These are phyloP conservation scores for Ahaetulla prasina DNA, from an alignment of 2,113 vertebrate genomes.

Conservation along the genomic window DNA sequence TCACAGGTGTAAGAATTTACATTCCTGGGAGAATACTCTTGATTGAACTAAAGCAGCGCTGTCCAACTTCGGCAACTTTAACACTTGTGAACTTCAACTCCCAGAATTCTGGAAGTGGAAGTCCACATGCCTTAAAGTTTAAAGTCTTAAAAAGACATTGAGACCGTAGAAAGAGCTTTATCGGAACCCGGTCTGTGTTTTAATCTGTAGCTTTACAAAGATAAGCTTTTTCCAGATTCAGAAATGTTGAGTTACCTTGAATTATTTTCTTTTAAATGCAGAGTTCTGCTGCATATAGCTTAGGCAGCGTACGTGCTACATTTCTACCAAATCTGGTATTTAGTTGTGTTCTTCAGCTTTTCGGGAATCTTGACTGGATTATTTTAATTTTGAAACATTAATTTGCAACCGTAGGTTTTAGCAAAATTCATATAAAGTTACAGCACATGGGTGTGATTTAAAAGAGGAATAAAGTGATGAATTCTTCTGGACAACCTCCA, in stretches of 20 bases:
- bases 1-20: too few species aligned
- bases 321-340: background rate
- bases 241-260: background rate
- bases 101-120: too few species aligned
- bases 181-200: background rate
- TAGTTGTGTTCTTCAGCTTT: background rate
- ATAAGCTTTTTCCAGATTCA: background rate
- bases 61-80: too few species aligned
- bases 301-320: background rate
- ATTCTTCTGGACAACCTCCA: background rate
- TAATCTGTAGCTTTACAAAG: background rate
- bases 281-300: background rate
- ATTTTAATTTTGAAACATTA: background rate
- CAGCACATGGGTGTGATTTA: background rate
- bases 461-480: background rate
- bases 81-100: too few species aligned
- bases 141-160: too few species aligned
- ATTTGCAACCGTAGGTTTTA: background rate
- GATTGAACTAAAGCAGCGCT: background rate
- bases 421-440: background rate
- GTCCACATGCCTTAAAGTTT: too few species aligned
- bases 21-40: background rate
- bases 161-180: too few species aligned
- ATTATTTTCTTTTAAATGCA: background rate
- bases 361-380: background rate